Base-by-base conservation (phyloP, 2,888 invertebrate genomes). In the Parnassius mnemosyne region DNA sequence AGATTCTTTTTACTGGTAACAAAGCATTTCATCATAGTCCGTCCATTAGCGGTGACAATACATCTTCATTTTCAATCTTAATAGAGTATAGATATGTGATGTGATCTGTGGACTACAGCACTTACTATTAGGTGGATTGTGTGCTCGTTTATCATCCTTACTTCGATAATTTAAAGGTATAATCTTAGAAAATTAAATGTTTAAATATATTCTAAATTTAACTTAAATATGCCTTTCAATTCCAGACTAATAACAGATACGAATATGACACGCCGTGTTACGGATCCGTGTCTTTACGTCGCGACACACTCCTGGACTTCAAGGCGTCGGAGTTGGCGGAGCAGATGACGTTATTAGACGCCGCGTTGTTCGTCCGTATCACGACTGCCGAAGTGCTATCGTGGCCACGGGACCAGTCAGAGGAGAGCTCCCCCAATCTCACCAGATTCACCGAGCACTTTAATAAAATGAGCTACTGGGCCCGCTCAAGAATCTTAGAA, bases 401-500 rank as follows among this genome's bases (percentile, higher is more conserved):
- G 72, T 99, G 99, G 98, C 97, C 99, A 47, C 96, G 97, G 77
- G 98, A 99, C 83, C 99, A 99, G 87, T 97, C 97, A 69, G 99
- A 99, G 85, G 98, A 99, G 81, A 94, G 96, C 72, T 98, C 98
- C 79, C 99, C 99, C 3, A 99, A 99, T 87, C 93, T 99, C 63
- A 98, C 98, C 44, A 93, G 96, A 70, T 99, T 99, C 83, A 99
- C 99, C 0, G 98, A 99, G 83, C 99, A 99, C 88, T 99, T 99
- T 87, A 99, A 99, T 84, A 99, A 99, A 91, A 98, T 99, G 97
- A 98, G 98, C 64, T 99, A 97, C 80, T 99, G 99, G 99, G 98
- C 98, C 51, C 93, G 99, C 61, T 98, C 99, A 3, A 93, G 97
- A 80, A 98, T 99, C 75, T 89, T 99, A 59, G 96, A 97, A 73